Conservation (phyloP, 92 coral and sea anemone species). For the Heliopora coerulea region DNA sequence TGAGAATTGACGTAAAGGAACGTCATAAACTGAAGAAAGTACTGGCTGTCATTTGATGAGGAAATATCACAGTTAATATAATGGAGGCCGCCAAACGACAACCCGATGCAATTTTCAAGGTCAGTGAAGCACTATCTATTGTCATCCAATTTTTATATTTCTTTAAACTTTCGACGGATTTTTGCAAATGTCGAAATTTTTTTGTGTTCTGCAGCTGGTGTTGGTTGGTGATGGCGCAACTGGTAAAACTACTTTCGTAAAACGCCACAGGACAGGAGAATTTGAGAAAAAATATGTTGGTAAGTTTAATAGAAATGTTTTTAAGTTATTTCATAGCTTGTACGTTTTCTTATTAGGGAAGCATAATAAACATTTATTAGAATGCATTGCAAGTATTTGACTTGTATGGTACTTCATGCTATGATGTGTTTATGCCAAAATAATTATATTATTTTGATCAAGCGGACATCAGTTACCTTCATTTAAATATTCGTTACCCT, state of each 20-base stretch:
- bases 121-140: background rate
- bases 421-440: too few relatives aligned
- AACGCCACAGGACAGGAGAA: conserved; percentile 96
- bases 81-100: background rate
- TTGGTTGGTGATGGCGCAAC: conserved; percentile 96
- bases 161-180: background rate
- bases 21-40: background rate
- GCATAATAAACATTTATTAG: too few relatives aligned
- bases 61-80: background rate
- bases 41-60: background rate
- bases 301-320: conserved; percentile 43
- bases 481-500: too few relatives aligned
- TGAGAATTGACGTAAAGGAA: background rate
- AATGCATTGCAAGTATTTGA: too few relatives aligned
- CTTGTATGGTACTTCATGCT: too few relatives aligned
- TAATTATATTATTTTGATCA: too few relatives aligned
- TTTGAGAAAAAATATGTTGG: conserved; percentile 97
- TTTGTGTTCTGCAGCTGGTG: conserved; percentile 63
- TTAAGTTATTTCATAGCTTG: too few relatives aligned
- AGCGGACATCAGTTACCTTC: too few relatives aligned
- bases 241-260: conserved; percentile 93
- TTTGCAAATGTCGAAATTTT: too few relatives aligned
- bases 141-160: background rate
- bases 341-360: too few relatives aligned
- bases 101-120: background rate